Percentiles rank a stretch among this genome's conserved stretches.
phyloP scores from a whole-genome alignment of 2,113 vertebrate genomes.

The Nycticorax nycticorax region DNA sequence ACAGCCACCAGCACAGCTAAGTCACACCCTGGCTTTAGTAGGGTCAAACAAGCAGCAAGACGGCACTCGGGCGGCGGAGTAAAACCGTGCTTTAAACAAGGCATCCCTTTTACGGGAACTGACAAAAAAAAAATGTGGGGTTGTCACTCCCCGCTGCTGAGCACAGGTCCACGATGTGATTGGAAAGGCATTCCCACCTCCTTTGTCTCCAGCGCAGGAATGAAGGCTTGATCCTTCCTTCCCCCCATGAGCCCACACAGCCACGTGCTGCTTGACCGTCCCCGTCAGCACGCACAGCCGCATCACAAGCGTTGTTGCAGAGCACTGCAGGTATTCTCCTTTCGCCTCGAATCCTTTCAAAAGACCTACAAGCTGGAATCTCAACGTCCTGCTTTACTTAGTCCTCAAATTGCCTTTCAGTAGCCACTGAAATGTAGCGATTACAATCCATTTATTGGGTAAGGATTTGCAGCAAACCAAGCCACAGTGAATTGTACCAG shows the following conservation, averaged over 20 bases:
- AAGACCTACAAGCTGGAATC: not conserved
- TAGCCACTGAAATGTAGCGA: not conserved
- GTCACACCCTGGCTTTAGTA: not conserved
- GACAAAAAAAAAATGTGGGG: not conserved
- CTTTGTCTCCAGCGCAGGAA: not conserved
- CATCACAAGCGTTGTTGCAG: not conserved
- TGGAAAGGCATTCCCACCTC: not conserved
- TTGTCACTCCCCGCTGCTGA: not conserved
- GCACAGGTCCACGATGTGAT: not conserved
- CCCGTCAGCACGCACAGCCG: not conserved
- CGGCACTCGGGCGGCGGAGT: not conserved
- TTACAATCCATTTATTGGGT: not conserved
- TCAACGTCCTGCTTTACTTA: not conserved
- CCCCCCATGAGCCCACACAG: not conserved
- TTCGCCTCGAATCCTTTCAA: slow-evolving; percentile 3
- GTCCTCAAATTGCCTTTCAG: not conserved
- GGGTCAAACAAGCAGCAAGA: not conserved
- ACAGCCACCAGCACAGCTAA: not conserved
- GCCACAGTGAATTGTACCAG: not conserved
- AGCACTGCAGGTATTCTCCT: not conserved
- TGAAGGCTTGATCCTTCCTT: not conserved
- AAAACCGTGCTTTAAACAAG: not conserved
- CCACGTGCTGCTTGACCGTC: not conserved
- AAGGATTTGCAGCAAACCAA: slow-evolving; percentile 20
- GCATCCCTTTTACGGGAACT: not conserved